phyloP scores from a whole-genome alignment of 2,888 invertebrate species.

The Slavum lentiscoides region DNA sequence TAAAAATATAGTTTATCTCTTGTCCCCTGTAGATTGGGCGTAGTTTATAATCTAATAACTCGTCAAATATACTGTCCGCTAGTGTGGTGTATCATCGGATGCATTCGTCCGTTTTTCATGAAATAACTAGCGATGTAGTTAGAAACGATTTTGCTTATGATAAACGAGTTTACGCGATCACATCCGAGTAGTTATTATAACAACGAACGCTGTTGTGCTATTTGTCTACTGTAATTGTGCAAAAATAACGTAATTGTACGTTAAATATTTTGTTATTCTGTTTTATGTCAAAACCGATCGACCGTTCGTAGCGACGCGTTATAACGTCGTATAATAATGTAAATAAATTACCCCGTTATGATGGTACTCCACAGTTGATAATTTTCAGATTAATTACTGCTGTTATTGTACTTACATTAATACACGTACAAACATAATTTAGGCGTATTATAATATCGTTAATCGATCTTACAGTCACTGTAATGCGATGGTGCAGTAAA shows the following conservation, averaged over 20 bases:
- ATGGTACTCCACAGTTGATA: background rate
- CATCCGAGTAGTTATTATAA: too few species aligned
- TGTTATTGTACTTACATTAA: slow-evolving; percentile 16
- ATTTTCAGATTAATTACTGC: slow-evolving; percentile 11
- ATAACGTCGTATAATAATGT: background rate
- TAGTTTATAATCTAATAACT: too few species aligned
- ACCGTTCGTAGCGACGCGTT: background rate
- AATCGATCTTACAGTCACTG: background rate
- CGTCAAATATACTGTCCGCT: background rate
- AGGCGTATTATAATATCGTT: too few species aligned
- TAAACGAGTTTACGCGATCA: background rate
- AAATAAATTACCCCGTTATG: background rate
- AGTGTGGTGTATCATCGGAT: background rate
- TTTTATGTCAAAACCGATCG: background rate
- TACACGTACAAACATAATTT: too few species aligned
- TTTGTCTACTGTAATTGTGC: background rate
- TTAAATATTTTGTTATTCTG: background rate
- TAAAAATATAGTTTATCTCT: background rate
- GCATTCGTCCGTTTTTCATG: background rate
- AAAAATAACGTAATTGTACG: background rate
- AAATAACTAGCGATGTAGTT: too few species aligned
- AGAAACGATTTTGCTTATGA: too few species aligned
- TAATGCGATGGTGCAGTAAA: background rate
- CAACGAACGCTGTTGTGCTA: background rate
- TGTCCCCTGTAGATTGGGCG: too few species aligned